Conservation (phyloP, 2,113 vertebrate species). For the Willisornis vidua region DNA sequence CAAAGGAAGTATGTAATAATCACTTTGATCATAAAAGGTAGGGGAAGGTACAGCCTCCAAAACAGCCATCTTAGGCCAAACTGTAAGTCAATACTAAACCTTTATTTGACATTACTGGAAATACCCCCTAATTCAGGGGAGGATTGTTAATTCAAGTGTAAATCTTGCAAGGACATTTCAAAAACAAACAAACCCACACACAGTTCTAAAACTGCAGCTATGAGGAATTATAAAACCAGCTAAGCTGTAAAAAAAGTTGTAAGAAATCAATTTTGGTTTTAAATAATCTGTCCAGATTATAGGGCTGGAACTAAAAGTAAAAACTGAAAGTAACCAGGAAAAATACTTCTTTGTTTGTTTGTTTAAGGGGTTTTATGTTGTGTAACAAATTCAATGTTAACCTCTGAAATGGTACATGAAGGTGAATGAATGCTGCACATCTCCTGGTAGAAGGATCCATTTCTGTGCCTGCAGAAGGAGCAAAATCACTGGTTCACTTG, state of each 20-base stretch:
- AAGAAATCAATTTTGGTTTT: background rate
- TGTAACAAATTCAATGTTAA: background rate
- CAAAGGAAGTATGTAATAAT: background rate
- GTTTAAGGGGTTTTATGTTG: background rate
- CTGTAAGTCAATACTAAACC: background rate
- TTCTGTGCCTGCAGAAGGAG: background rate
- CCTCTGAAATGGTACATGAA: background rate
- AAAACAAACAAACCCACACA: background rate
- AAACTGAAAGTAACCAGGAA: background rate
- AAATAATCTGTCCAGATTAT: background rate
- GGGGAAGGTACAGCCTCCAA: background rate
- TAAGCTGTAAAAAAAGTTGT: background rate
- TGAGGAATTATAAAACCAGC: background rate
- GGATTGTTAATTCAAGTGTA: background rate
- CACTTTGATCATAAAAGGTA: background rate
- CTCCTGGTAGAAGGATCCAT: background rate
- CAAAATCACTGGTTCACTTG: background rate
- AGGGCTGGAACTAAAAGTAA: background rate
- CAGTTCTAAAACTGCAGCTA: background rate
- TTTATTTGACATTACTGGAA: background rate
- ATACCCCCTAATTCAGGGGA: background rate
- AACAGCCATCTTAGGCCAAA: background rate
- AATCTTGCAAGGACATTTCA: conserved; percentile 1
- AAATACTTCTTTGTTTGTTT: background rate
- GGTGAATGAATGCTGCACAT: background rate